Percentiles rank a stretch among this genome's conserved stretches.
Conservation (phyloP, 2,113 vertebrate genomes). For the Leptobrachium leishanense region DNA sequence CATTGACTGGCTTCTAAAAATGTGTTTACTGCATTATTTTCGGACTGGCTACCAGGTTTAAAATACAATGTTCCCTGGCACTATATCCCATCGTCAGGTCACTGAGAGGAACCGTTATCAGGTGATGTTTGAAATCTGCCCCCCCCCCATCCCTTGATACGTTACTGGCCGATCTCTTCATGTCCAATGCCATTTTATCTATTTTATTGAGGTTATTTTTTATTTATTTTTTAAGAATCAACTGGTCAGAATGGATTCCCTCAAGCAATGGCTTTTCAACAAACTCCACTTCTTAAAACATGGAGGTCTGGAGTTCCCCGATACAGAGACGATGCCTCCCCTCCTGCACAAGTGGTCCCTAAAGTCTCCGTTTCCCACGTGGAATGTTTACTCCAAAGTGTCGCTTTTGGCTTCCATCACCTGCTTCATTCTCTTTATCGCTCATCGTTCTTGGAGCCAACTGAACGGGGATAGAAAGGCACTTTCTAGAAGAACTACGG, state of each 20-base stretch:
- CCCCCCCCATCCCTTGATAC: too few relatives aligned
- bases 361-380: constrained; percentile 18
- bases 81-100: too few relatives aligned
- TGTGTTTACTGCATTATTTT: too few relatives aligned
- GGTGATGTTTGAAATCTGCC: too few relatives aligned
- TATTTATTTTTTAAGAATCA: neutral
- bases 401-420: neutral
- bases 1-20: too few relatives aligned
- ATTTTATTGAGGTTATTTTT: too few relatives aligned
- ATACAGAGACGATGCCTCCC: neutral
- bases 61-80: too few relatives aligned
- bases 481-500: neutral
- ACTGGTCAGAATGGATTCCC: neutral
- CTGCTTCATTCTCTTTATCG: constrained; percentile 8
- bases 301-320: constrained; percentile 1
- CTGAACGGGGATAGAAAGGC: neutral
- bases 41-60: too few relatives aligned
- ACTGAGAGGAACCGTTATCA: too few relatives aligned
- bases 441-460: neutral
- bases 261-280: constrained; percentile 17
- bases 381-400: constrained; percentile 31
- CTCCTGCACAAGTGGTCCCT: constrained; percentile 7
- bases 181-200: too few relatives aligned
- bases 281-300: constrained; percentile 3
- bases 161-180: too few relatives aligned